phyloP scores from a whole-genome alignment of 23 tunicate species.

The Phallusia fumigata region DNA sequence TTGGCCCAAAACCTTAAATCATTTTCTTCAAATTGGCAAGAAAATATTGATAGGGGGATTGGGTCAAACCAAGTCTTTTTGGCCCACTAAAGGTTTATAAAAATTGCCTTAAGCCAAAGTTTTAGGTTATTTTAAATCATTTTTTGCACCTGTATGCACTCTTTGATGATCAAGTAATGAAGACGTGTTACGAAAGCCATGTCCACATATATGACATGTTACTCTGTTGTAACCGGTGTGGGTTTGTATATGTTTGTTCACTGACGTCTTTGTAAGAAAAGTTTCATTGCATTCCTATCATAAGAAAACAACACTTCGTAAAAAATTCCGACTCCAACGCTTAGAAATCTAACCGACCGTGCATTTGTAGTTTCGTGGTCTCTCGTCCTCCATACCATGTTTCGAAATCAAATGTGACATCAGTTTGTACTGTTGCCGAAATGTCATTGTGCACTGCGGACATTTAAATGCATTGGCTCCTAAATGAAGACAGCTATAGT shows the following conservation, averaged over 20 bases:
- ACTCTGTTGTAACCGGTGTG: slow-evolving; percentile 71
- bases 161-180: slow-evolving; percentile 52
- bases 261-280: slow-evolving; percentile 56
- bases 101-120: too few relatives aligned
- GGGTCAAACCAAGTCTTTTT: too few relatives aligned
- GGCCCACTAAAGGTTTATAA: too few relatives aligned
- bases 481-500: neutral
- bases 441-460: slow-evolving; percentile 27
- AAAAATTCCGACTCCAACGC: too few relatives aligned
- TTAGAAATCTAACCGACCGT: slow-evolving; percentile 65
- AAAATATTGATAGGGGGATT: too few relatives aligned
- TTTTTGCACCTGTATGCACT: slow-evolving; percentile 83
- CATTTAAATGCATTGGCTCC: slow-evolving; percentile 45
- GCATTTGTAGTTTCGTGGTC: slow-evolving; percentile 81
- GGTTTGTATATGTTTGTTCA: slow-evolving; percentile 61
- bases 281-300: slow-evolving; percentile 65
- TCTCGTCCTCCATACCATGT: slow-evolving; percentile 40
- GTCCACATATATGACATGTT: slow-evolving; percentile 48
- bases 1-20: too few relatives aligned
- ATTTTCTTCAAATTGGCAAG: too few relatives aligned
- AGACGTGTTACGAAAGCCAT: slow-evolving; percentile 34
- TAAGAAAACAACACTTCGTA: too few relatives aligned
- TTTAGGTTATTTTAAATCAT: too few relatives aligned
- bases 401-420: slow-evolving; percentile 56
- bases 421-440: slow-evolving; percentile 28